Conservation (phyloP, 1,140 invertebrate genomes). For the Apis cerana region DNA sequence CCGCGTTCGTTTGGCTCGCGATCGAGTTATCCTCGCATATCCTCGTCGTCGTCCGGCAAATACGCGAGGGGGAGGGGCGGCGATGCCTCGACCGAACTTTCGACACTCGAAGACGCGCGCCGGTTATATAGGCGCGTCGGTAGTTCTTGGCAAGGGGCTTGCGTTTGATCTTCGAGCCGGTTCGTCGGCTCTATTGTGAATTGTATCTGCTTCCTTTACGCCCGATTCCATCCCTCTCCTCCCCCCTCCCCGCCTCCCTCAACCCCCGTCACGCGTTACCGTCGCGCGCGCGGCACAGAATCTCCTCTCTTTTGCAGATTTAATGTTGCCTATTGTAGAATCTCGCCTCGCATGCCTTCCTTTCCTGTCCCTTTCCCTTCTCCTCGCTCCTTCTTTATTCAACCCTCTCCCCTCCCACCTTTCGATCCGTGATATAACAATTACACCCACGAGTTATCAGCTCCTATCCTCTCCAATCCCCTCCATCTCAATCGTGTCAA, state of each 20-base stretch:
- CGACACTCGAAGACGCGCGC: slow-evolving; percentile 68
- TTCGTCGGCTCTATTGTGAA: slow-evolving; percentile 80
- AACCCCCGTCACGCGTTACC: slow-evolving; percentile 40
- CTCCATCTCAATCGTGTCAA: slow-evolving; percentile 43
- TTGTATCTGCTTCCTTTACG: slow-evolving; percentile 79
- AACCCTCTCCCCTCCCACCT: background rate
- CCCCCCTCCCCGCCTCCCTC: slow-evolving; percentile 49
- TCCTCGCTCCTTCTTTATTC: slow-evolving; percentile 47
- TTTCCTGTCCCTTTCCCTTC: slow-evolving; percentile 59
- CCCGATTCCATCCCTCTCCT: slow-evolving; percentile 69
- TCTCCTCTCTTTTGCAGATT: slow-evolving; percentile 74
- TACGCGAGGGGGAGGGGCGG: background rate
- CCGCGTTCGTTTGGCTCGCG: background rate
- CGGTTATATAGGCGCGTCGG: slow-evolving; percentile 76
- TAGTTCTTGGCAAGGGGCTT: slow-evolving; percentile 63
- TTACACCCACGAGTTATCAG: slow-evolving; percentile 73
- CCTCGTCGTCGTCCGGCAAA: slow-evolving; percentile 19
- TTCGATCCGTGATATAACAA: slow-evolving; percentile 74
- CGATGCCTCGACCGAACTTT: slow-evolving; percentile 65
- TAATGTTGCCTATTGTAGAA: slow-evolving; percentile 78
- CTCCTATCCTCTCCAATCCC: slow-evolving; percentile 2
- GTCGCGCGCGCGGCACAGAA: slow-evolving; percentile 46
- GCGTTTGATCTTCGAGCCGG: slow-evolving; percentile 80
- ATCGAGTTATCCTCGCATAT: slow-evolving; percentile 16
- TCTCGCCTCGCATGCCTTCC: slow-evolving; percentile 73